Percentiles rank a stretch among this genome's conserved stretches.
Evolutionary conservation across 2,888 invertebrate species (phyloP).

Genomic region (Gastrophysa polygoni): DNA sequence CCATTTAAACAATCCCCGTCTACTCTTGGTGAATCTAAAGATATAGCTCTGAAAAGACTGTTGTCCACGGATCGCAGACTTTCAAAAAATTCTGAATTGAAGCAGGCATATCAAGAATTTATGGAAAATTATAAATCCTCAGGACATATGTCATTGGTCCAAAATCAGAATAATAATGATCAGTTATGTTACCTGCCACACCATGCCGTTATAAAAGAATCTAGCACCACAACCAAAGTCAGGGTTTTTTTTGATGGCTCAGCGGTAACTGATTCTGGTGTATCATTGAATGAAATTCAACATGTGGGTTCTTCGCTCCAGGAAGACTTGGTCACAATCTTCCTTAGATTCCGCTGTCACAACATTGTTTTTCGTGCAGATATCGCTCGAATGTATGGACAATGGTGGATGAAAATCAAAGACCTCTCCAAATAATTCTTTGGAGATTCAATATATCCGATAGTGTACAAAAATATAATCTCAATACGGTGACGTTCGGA

Average conservation of each 20-base stretch:
- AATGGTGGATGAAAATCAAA: constrained; percentile 17
- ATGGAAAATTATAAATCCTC: background rate
- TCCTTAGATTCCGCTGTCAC: constrained; percentile 16
- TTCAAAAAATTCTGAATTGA: background rate
- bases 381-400: constrained; percentile 29
- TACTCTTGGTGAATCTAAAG: background rate
- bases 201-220: background rate
- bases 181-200: background rate
- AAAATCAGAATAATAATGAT: background rate
- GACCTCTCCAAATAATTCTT: constrained; percentile 45
- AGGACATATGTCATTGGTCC: background rate
- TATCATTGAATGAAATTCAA: constrained; percentile 28
- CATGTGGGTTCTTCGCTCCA: constrained; percentile 21
- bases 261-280: constrained; percentile 17
- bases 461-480: constrained; percentile 27
- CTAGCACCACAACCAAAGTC: constrained; percentile 11
- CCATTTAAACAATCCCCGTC: background rate
- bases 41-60: background rate
- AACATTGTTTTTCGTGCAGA: constrained; percentile 28
- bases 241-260: constrained; percentile 28
- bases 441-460: constrained; percentile 43
- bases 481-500: constrained; percentile 50
- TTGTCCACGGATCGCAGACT: background rate
- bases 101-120: background rate
- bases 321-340: constrained; percentile 14